These are phyloP conservation scores for Lucinisca nassula DNA, from an alignment of 2,888 invertebrate genomes.

Conservation along the genomic window DNA sequence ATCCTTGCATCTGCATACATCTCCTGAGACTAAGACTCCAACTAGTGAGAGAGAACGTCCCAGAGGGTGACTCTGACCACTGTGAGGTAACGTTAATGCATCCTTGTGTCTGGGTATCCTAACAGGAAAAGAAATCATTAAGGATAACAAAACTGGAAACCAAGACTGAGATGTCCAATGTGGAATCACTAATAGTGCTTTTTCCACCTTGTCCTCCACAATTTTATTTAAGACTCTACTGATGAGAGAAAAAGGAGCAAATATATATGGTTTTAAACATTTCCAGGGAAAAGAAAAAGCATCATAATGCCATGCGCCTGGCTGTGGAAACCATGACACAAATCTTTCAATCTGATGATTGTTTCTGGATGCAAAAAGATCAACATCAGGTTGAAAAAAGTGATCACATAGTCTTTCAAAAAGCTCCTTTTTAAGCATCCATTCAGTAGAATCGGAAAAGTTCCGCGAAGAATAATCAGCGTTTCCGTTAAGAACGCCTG, in stretches of 20 bases:
- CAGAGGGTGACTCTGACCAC: constrained; percentile 29
- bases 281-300: constrained; percentile 54
- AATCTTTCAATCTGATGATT: constrained; percentile 36
- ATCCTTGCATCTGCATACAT: constrained; percentile 33
- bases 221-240: constrained; percentile 38
- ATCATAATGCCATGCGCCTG: constrained; percentile 29
- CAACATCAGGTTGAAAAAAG: constrained; percentile 49
- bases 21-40: constrained; percentile 53
- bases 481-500: constrained; percentile 28
- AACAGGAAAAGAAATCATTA: constrained; percentile 38
- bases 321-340: constrained; percentile 51
- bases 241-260: constrained; percentile 45
- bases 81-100: constrained; percentile 40
- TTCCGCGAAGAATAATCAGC: constrained; percentile 47
- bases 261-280: constrained; percentile 52
- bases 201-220: constrained; percentile 23
- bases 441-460: constrained; percentile 52
- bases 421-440: constrained; percentile 41
- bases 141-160: constrained; percentile 48
- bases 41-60: constrained; percentile 10
- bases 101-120: constrained; percentile 54
- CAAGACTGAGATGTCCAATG: constrained; percentile 56
- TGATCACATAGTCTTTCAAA: constrained; percentile 35
- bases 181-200: constrained; percentile 43
- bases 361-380: constrained; percentile 51